Evolutionary conservation across 2,113 vertebrate species (phyloP), one percentile per base, ranked within the genome.

Genomic region (Hepsetus odoe): DNA sequence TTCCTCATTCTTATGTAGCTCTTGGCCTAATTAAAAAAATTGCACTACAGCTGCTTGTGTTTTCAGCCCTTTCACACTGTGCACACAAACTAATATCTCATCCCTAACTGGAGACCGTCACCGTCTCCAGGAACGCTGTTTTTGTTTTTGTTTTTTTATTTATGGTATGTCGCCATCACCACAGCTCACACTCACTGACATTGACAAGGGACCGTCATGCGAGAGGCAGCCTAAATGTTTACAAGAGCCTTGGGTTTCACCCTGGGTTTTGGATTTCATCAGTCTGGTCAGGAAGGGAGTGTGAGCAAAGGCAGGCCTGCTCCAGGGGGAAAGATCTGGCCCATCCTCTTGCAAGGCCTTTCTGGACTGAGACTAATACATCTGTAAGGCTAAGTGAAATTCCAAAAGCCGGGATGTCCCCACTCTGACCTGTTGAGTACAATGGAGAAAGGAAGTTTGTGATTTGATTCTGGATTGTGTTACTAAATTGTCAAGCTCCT

Each of bases 221-320:
- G 76, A 73, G 64, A 14, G 26, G 59, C 58, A 81, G 42, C 42
- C 38, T 72, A 42, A 65, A 77, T 75, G 71, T 74, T 84, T 81
- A 53, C 79, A 77, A 65, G 33, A 24, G 70, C 77, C 59, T 78
- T 56, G 30, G 72, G 72, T 83, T 80, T 85, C 77, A 84, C 55
- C 53, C 65, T 58, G 62, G 70, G 77, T 76, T 89, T 86, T 88
- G 80, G 79, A 79, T 92, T 88, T 88, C 88, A 82, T 83, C 69
- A 51, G 81, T 73, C 83, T 80, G 86, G 76, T 80, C 74, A 59
- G 0, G 81, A 77, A 76, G 55, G 20, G 62, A 81, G 69, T 16
- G 76, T 77, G 2, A 80, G 80, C 77, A 78, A 68, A 49, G 65
- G 40, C 35, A 56, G 59, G 30, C 65, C 28, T 58, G 73, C 28